Evolutionary conservation across 2,888 invertebrate genomes (phyloP), one percentile per base, ranked within the genome.

Genomic region (Diarsia brunnea): DNA sequence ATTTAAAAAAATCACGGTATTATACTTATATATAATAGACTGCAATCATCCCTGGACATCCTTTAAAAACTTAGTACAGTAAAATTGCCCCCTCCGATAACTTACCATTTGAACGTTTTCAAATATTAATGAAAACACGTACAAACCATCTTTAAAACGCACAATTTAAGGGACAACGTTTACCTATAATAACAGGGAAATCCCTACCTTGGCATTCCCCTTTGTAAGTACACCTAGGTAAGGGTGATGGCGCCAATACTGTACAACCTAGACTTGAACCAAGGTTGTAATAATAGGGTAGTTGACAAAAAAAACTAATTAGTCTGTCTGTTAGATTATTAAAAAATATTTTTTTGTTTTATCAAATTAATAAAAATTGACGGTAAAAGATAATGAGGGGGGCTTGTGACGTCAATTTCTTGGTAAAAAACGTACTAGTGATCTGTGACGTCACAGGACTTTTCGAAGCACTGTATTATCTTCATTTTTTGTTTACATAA

Each of bases 191-290:
- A 12, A 75, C 21, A 70, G 82, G 69, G 72, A 24, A 68, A 60
- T 67, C 45, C 53, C n/a, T 16, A n/a, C 49, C 69, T 14, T 24
- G 12, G 31, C n/a, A 8, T 53, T 69, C 27, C 53, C 69, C 69
- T 45, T 53, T 73, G 14, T 68, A 68, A 79, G 77, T 67, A 58
- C 70, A 68, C 47, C 67, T 65, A 78, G 73, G 58, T 24, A 63
- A 71, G 85, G 85, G 86, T 73, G 68, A 49, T 45, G 73, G 84
- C 81, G 84, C 60, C 74, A 27, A 45, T 31, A 47, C 10, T 4
- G 7, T 65, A 1, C 58, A 67, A 78, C 61, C 61, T 75, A 87
- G 73, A 58, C 78, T 64, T 55, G 45, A 31, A 64, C 73, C 63
- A 47, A 24, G 8, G 19, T 63, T 21, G 45, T 60, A 68, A 64